Evolutionary conservation across 2,888 invertebrate species (phyloP).

Genomic region (Bhutanitis thaidina): DNA sequence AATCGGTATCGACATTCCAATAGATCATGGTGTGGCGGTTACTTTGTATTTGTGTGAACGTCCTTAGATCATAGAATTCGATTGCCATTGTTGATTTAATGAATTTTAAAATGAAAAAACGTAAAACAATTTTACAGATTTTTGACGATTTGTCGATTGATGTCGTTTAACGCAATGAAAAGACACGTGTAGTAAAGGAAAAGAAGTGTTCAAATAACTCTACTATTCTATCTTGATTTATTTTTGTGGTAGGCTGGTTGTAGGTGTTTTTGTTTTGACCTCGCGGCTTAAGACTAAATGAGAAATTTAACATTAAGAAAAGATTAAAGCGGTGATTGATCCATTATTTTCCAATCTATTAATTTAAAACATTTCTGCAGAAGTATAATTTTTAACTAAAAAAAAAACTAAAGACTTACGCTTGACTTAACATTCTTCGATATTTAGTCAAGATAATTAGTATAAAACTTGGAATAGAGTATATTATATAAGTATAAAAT

Average conservation of each 20-base stretch:
- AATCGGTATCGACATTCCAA: too few species aligned
- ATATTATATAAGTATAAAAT: neutral
- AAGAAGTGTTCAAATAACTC: too few species aligned
- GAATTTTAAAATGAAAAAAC: too few species aligned
- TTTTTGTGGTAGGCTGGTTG: slow-evolving; percentile 1
- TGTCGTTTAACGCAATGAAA: too few species aligned
- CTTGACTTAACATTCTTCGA: neutral
- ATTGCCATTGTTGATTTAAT: too few species aligned
- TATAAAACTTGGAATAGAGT: neutral
- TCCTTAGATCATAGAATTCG: too few species aligned
- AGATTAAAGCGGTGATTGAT: slow-evolving; percentile 2
- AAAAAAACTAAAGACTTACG: slow-evolving; percentile 1
- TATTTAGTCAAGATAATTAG: slow-evolving; percentile 2
- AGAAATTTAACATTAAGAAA: slow-evolving; percentile 7
- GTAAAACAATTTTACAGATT: too few species aligned
- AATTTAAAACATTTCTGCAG: neutral
- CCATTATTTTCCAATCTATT: neutral
- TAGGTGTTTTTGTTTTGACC: slow-evolving; percentile 21
- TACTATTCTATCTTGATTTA: too few species aligned
- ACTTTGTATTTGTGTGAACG: too few species aligned
- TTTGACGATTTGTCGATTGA: too few species aligned
- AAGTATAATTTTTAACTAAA: neutral
- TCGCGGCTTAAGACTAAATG: slow-evolving; percentile 24
- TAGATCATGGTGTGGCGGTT: too few species aligned
- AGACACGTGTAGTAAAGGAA: too few species aligned